Percentiles rank a stretch among this genome's conserved stretches.
phyloP scores from a whole-genome alignment of 2,888 invertebrate genomes.

The Microplitis manilae region DNA sequence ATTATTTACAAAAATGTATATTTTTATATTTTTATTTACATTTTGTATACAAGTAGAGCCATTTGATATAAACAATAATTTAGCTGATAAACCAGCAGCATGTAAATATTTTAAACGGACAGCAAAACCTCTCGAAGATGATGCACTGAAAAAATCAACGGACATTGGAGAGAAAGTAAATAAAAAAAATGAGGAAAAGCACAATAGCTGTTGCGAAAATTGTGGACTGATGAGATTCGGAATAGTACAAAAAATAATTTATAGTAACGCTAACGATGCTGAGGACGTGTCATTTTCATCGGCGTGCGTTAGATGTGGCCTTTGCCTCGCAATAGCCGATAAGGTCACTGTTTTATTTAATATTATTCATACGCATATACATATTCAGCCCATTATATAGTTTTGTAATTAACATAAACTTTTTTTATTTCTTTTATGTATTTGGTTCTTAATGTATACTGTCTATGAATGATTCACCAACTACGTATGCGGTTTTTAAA shows the following conservation, averaged over 20 bases:
- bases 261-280: conserved; percentile 29
- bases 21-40: not conserved
- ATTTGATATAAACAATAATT: not conserved
- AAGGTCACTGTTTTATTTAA: conserved; percentile 53
- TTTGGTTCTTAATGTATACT: not conserved
- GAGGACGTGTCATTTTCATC: conserved; percentile 60
- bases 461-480: conserved; percentile 6
- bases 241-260: conserved; percentile 59
- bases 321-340: conserved; percentile 63
- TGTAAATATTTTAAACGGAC: not conserved
- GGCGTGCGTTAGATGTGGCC: conserved; percentile 64
- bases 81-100: not conserved
- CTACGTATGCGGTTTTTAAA: not conserved
- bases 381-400: not conserved
- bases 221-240: conserved; percentile 54
- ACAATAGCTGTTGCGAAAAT: conserved; percentile 47
- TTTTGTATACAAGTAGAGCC: not conserved
- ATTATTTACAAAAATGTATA: not conserved
- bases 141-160: not conserved
- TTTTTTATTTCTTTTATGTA: conserved; percentile 2
- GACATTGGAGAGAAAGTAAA: not conserved
- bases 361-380: not conserved
- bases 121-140: not conserved
- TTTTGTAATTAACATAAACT: not conserved
- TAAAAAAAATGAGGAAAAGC: not conserved